Evolutionary conservation across 2,797 vertebrate genomes (phyloP).

Genomic region (Hydrophis major): DNA sequence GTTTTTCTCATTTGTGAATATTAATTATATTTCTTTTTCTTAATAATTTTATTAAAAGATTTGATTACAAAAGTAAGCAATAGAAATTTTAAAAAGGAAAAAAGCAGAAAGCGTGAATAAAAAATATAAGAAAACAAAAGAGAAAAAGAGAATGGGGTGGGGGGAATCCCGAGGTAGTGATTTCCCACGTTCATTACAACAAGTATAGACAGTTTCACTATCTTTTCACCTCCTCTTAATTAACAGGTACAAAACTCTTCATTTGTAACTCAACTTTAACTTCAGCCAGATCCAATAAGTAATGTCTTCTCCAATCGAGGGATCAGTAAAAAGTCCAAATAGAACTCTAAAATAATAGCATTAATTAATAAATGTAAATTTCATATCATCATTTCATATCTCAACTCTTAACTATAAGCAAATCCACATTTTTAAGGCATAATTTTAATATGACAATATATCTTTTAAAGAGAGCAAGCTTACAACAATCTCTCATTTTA

Average conservation of each 20-base stretch:
- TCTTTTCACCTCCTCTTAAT: background rate
- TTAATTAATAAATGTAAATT: background rate
- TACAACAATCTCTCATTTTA: background rate
- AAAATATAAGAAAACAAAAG: background rate
- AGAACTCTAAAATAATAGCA: background rate
- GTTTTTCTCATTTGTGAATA: background rate
- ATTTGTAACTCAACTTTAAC: background rate
- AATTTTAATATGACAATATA: background rate
- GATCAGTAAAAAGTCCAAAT: background rate
- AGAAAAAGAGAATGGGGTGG: background rate
- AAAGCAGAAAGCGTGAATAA: background rate
- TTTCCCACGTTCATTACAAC: background rate
- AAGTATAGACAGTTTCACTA: background rate
- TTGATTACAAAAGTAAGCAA: background rate
- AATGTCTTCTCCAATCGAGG: background rate
- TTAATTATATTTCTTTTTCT: background rate
- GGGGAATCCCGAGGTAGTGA: background rate
- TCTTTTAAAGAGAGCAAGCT: background rate
- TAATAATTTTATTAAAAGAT: background rate
- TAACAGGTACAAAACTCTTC: background rate
- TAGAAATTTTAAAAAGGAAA: background rate
- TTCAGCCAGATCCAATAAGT: background rate
- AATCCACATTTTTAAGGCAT: background rate
- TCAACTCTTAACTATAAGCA: background rate
- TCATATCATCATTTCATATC: background rate